phyloP scores from a whole-genome alignment of 2,888 invertebrate genomes.

The Eubasilissa splendida region DNA sequence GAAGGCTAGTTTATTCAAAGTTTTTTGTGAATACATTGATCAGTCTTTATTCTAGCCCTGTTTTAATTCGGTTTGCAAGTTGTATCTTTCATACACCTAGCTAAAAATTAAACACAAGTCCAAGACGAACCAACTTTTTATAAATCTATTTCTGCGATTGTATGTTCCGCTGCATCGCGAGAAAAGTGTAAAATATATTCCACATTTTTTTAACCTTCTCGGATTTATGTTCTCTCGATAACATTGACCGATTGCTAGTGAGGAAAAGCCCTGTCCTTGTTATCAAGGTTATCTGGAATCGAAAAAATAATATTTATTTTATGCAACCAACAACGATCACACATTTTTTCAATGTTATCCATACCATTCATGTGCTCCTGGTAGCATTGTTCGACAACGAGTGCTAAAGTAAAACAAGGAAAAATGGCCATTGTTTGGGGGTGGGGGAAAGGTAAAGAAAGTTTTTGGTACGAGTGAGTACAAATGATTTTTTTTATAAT shows the following conservation, averaged over 20 bases:
- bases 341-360: background rate
- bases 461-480: no score
- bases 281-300: constrained; percentile 18
- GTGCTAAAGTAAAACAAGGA: background rate
- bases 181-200: no score
- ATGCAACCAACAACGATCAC: background rate
- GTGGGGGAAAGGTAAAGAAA: background rate
- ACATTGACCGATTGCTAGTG: constrained; percentile 21
- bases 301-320: background rate
- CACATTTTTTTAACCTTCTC: no score
- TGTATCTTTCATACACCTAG: no score
- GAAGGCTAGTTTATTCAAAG: no score
- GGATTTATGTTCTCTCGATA: constrained; percentile 13
- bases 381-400: background rate
- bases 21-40: no score
- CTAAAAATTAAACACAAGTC: no score
- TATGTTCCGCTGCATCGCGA: no score
- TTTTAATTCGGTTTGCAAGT: no score
- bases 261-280: constrained; percentile 1
- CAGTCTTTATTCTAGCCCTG: no score
- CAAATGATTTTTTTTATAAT: background rate
- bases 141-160: no score
- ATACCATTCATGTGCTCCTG: background rate
- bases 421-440: background rate
- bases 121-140: no score